These are phyloP conservation scores for Tenualosa ilisha DNA, from an alignment of 2,797 vertebrate species.

Conservation along the genomic window DNA sequence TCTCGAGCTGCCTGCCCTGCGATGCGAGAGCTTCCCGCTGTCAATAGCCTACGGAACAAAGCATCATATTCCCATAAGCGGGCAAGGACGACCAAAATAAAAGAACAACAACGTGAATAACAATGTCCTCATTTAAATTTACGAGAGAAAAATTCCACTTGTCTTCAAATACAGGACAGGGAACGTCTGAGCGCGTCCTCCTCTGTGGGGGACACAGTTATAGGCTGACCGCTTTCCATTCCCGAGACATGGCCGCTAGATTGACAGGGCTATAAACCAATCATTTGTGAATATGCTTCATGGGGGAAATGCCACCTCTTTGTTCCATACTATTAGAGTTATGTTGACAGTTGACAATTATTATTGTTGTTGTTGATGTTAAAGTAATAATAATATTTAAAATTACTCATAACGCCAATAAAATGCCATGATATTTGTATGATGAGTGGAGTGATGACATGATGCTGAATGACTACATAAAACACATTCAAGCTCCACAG, in stretches of 20 bases:
- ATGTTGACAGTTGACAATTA: not conserved
- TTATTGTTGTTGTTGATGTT: not conserved
- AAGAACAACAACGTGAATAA: not conserved
- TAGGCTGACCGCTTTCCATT: not conserved
- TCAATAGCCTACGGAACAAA: not conserved
- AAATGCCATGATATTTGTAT: no score
- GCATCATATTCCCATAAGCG: not conserved
- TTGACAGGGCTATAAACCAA: not conserved
- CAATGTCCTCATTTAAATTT: not conserved
- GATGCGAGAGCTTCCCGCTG: not conserved
- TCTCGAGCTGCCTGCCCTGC: not conserved
- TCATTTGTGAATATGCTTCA: not conserved
- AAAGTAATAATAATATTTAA: not conserved
- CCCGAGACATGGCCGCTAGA: constrained; percentile 5
- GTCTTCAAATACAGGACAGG: not conserved
- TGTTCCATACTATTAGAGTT: not conserved
- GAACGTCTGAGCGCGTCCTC: not conserved
- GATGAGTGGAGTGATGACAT: no score
- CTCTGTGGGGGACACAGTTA: not conserved
- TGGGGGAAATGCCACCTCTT: not conserved
- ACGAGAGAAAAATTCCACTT: not conserved
- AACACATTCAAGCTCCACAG: no score
- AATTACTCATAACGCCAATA: no score
- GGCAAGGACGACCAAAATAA: not conserved
- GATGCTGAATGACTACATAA: no score